Conservation (phyloP, 2,888 invertebrate genomes). For the Agrilus mali region DNA sequence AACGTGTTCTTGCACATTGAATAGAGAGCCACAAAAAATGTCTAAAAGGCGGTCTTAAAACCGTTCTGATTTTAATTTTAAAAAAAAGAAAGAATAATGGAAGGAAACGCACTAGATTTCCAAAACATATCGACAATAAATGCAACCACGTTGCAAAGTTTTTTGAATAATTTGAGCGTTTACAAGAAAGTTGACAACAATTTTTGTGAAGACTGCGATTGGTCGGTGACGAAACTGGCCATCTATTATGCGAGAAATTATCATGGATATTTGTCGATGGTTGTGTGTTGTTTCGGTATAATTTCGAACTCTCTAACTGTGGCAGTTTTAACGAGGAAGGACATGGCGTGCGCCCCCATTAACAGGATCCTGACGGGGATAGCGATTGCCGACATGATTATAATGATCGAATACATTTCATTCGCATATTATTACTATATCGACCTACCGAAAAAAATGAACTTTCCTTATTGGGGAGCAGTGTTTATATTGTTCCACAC, state of each 20-base stretch:
- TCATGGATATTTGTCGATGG: conserved; percentile 73
- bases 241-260: conserved; percentile 49
- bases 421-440: conserved; percentile 57
- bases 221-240: conserved; percentile 35
- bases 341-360: conserved; percentile 71
- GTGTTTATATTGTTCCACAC: conserved; percentile 67
- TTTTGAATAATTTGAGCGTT: too few relatives aligned
- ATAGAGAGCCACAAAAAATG: too few relatives aligned
- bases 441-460: conserved; percentile 47
- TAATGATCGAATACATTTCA: conserved; percentile 78
- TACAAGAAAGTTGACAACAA: too few relatives aligned
- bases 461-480: conserved; percentile 61
- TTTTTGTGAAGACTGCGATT: conserved; percentile 11
- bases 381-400: conserved; percentile 79
- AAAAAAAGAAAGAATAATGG: too few relatives aligned
- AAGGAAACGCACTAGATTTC: too few relatives aligned
- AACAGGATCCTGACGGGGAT: conserved; percentile 75
- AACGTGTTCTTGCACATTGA: too few relatives aligned
- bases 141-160: too few relatives aligned
- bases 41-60: too few relatives aligned
- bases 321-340: conserved; percentile 70
- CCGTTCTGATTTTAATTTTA: too few relatives aligned
- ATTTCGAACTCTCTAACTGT: conserved; percentile 79
- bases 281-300: conserved; percentile 78
- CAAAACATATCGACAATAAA: too few relatives aligned